A percentile compares a stretch with the other conserved stretches of the same genome.
phyloP scores from a whole-genome alignment of 2,888 invertebrate species.

The Leptinotarsa tumamoca region DNA sequence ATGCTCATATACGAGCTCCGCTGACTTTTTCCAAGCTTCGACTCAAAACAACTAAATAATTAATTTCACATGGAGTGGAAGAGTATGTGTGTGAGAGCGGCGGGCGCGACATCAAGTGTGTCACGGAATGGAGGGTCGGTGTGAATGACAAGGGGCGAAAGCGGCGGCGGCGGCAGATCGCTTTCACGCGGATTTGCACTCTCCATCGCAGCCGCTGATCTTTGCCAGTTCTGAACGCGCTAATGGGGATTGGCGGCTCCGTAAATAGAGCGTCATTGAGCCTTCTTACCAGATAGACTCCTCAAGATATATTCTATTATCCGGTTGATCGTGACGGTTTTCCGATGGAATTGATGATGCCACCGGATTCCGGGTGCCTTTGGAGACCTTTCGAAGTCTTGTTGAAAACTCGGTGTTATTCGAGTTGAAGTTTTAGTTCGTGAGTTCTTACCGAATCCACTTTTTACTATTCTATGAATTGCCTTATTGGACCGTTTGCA shows the following conservation, averaged over 20 bases:
- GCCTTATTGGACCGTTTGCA: no score
- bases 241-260: conserved; percentile 67
- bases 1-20: background rate
- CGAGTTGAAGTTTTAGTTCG: no score
- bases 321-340: conserved; percentile 43
- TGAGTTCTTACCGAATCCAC: no score
- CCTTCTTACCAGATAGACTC: conserved; percentile 53
- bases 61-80: conserved; percentile 25
- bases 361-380: background rate
- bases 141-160: conserved; percentile 34
- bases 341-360: conserved; percentile 5
- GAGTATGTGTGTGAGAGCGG: conserved; percentile 30
- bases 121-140: conserved; percentile 30
- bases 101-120: conserved; percentile 31
- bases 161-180: conserved; percentile 52
- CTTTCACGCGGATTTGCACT: conserved; percentile 65
- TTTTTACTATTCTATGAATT: no score
- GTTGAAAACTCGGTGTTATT: no score
- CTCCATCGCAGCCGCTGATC: conserved; percentile 59
- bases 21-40: conserved; percentile 4
- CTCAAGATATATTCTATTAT: conserved; percentile 41
- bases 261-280: conserved; percentile 67
- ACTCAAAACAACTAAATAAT: conserved; percentile 29
- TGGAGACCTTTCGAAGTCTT: no score
- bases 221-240: conserved; percentile 55